These are phyloP conservation scores for Pantherophis alleghaniensis DNA, from an alignment of 2,797 vertebrate species.

Conservation along the genomic window DNA sequence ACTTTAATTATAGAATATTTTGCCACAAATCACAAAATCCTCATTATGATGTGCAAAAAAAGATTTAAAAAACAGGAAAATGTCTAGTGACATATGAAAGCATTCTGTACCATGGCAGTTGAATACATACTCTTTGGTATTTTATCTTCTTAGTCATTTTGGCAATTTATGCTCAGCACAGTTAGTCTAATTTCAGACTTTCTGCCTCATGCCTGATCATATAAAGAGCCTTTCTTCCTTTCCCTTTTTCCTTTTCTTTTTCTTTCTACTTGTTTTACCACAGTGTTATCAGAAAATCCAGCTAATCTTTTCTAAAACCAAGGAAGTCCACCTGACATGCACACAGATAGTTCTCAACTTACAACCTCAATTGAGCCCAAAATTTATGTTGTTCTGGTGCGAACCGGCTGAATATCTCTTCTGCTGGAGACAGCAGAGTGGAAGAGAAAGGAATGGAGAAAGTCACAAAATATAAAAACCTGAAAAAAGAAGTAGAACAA, in stretches of 20 bases:
- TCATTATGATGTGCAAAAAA: background rate
- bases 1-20: background rate
- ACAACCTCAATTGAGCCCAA: background rate
- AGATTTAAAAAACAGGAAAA: background rate
- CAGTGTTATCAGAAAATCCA: background rate
- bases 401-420: no score
- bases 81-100: slow-evolving; percentile 2
- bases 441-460: background rate
- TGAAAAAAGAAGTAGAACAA: background rate
- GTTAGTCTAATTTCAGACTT: background rate
- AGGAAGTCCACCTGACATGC: background rate
- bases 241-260: background rate
- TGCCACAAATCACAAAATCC: background rate
- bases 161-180: background rate
- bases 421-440: background rate
- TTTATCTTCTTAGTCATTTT: background rate
- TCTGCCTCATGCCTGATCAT: background rate
- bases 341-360: background rate
- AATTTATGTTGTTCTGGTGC: background rate
- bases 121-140: background rate
- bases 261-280: background rate
- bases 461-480: background rate
- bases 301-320: background rate
- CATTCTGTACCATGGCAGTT: background rate
- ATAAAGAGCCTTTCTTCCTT: background rate